Conservation (phyloP, 2,113 vertebrate species). For the Scatophagus argus region DNA sequence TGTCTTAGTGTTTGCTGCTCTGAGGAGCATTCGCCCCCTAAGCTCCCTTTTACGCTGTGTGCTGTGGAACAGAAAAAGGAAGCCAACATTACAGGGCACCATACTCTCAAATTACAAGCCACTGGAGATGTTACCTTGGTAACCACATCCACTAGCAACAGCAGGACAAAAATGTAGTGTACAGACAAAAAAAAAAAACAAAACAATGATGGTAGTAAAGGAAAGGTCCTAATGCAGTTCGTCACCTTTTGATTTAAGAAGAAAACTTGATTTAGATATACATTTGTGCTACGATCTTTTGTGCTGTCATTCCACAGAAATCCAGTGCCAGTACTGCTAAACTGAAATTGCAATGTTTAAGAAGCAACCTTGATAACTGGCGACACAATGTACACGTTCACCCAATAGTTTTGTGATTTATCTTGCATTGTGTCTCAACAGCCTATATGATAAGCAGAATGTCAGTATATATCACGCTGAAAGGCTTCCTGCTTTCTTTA, state of each 20-base stretch:
- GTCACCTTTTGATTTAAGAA: background rate
- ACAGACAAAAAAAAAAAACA: conserved; percentile 57
- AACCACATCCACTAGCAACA: conserved; percentile 78
- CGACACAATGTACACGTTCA: conserved; percentile 42
- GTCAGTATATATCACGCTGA: conserved; percentile 48
- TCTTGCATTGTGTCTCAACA: conserved; percentile 6
- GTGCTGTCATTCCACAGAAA: background rate
- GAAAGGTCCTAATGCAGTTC: background rate
- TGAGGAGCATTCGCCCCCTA: conserved; percentile 61
- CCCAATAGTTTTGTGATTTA: conserved; percentile 42
- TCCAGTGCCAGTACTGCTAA: background rate
- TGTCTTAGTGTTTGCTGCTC: conserved; percentile 60
- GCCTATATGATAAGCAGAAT: conserved; percentile 56
- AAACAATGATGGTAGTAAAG: conserved; percentile 50
- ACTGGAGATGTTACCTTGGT: conserved; percentile 84
- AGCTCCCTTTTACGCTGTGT: conserved; percentile 57
- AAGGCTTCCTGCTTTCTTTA: conserved; percentile 63
- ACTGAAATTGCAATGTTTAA: conserved; percentile 5
- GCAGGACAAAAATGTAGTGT: conserved; percentile 60
- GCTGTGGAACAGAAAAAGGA: conserved; percentile 60
- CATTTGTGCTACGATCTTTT: background rate
- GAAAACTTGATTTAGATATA: background rate
- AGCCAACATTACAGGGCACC: conserved; percentile 73
- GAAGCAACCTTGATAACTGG: background rate
- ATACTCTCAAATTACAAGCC: conserved; percentile 78